Evolutionary conservation across 2,113 vertebrate species (phyloP).

Genomic region (Rhagologus leucostigma): DNA sequence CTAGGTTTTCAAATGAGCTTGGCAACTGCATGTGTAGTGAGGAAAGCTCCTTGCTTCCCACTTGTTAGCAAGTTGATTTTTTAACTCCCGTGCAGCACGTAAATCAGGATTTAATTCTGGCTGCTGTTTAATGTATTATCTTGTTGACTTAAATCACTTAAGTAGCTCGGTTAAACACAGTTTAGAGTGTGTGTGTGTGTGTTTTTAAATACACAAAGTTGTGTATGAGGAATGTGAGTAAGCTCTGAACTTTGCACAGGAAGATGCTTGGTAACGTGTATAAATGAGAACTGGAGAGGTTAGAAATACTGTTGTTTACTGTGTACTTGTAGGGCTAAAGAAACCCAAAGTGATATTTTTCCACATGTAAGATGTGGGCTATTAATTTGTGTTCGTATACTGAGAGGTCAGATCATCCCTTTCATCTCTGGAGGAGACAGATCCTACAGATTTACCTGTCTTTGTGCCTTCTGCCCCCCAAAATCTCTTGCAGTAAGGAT

Average conservation of each 20-base stretch:
- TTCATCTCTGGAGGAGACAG: background rate
- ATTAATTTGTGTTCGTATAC: accelerated
- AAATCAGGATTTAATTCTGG: background rate
- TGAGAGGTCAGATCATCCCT: background rate
- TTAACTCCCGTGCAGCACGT: background rate
- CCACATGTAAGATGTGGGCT: background rate
- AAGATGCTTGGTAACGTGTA: background rate
- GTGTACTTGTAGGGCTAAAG: background rate
- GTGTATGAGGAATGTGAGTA: background rate
- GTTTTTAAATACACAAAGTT: background rate
- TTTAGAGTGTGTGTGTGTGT: background rate
- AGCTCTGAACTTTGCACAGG: background rate
- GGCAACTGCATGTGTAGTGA: background rate
- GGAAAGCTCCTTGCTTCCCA: background rate
- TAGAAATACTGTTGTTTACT: background rate
- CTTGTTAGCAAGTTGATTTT: background rate
- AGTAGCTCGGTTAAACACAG: background rate
- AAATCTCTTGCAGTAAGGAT: background rate
- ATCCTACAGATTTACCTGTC: background rate
- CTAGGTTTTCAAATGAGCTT: background rate
- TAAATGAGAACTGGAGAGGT: background rate
- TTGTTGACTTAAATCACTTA: background rate
- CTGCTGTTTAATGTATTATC: background rate
- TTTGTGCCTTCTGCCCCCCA: background rate
- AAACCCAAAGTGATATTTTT: background rate